Conservation (phyloP, 92 coral and sea anemone genomes). For the Anthopleura xanthogrammica region DNA sequence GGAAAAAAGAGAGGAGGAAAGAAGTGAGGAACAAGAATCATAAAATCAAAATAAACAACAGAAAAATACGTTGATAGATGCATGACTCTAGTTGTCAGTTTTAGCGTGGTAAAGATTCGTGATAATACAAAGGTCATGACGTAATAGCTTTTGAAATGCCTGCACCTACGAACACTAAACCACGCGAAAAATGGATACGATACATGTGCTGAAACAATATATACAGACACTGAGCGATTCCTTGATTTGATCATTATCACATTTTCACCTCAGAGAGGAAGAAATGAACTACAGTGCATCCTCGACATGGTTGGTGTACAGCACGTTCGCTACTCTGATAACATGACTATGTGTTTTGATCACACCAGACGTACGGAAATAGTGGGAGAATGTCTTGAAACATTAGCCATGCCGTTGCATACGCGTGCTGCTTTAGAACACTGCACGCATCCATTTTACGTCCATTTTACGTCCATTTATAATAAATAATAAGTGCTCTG, state of each 20-base stretch:
- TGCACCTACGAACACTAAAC: slow-evolving; percentile 11
- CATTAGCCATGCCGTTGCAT: background rate
- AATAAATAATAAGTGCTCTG: background rate
- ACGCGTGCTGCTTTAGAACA: background rate
- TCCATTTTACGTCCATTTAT: no score
- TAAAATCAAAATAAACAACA: no score
- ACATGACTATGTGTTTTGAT: background rate
- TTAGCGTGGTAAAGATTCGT: background rate
- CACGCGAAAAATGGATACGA: slow-evolving; percentile 3
- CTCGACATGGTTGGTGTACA: background rate
- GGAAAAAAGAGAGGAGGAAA: no score
- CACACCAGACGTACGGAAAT: background rate
- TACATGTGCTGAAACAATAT: slow-evolving; percentile 8
- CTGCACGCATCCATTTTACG: background rate
- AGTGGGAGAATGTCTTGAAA: background rate
- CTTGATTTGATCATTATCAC: background rate
- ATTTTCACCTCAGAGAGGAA: background rate
- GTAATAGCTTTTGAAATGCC: background rate
- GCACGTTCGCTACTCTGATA: background rate
- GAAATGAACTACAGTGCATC: background rate
- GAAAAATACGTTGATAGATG: no score
- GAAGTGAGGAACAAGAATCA: no score
- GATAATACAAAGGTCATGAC: slow-evolving; percentile 1
- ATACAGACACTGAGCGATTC: background rate
- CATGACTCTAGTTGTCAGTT: background rate